Evolutionary conservation across 2,113 vertebrate genomes (phyloP).

Genomic region (Hippopotamus amphibius): DNA sequence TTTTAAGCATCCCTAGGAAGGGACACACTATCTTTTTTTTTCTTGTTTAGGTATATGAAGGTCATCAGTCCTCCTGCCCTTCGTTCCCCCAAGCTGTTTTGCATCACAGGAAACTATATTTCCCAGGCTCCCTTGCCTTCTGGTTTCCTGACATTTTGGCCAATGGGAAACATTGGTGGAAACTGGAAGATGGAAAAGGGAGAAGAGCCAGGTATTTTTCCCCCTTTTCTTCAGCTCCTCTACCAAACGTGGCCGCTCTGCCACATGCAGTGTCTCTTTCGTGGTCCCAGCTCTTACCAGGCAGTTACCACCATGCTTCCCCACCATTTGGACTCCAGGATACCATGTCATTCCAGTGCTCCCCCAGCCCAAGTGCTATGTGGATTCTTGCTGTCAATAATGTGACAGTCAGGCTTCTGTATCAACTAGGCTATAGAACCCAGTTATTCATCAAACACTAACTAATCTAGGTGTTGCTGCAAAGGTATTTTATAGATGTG

Average conservation of each 20-base stretch:
- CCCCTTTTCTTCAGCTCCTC: not conserved
- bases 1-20: not conserved
- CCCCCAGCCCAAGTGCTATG: not conserved
- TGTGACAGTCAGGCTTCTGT: not conserved
- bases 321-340: not conserved
- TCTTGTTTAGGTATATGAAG: not conserved
- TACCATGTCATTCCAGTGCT: fast-evolving
- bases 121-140: not conserved
- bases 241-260: not conserved
- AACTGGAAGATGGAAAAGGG: not conserved
- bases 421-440: not conserved
- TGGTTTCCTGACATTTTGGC: not conserved
- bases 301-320: not conserved
- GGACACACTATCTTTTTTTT: not conserved
- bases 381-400: not conserved
- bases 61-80: not conserved
- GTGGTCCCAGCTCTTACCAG: not conserved
- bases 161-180: not conserved
- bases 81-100: not conserved
- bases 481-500: not conserved
- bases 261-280: not conserved
- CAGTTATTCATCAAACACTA: not conserved
- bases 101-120: not conserved
- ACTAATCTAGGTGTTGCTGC: not conserved
- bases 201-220: not conserved